Evolutionary conservation across 2,113 vertebrate species (phyloP).

Genomic region (Tenebrosternarchus preto): DNA sequence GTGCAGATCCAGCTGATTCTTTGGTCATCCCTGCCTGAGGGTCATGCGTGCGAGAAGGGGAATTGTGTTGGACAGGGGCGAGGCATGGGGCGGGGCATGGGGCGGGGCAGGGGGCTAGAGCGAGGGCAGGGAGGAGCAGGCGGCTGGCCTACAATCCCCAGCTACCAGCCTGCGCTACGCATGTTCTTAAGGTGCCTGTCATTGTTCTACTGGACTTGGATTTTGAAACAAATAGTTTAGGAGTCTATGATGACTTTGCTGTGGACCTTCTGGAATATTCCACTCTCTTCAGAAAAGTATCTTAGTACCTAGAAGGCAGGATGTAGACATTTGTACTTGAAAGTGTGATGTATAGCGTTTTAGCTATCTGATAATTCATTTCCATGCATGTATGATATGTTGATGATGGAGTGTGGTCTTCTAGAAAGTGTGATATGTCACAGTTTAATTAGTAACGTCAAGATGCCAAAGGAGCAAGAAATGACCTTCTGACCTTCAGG

Average conservation of each 20-base stretch:
- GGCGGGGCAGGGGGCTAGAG: not conserved
- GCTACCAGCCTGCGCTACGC: no score
- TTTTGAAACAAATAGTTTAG: not conserved
- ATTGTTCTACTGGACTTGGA: not conserved
- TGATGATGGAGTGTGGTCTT: not conserved
- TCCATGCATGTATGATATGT: not conserved
- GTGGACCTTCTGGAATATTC: not conserved
- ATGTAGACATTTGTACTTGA: not conserved
- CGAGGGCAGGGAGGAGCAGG: not conserved
- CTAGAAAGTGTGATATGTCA: not conserved
- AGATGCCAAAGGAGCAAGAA: not conserved
- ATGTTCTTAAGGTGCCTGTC: not conserved
- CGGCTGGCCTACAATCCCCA: no score
- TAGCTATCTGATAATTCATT: not conserved
- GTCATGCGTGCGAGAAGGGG: constrained; percentile 2
- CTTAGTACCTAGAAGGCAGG: not conserved
- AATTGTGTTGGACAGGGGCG: constrained; percentile 15
- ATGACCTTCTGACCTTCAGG: constrained; percentile 26
- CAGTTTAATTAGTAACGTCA: constrained; percentile 4
- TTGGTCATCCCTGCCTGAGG: constrained; percentile 9
- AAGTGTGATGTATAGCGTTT: not conserved
- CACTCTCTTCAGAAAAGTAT: not conserved
- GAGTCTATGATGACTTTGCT: not conserved
- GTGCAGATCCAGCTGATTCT: constrained; percentile 5
- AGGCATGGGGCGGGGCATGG: no score